These are phyloP conservation scores for Cantharis rufa DNA, from an alignment of 2,888 invertebrate genomes.

Conservation along the genomic window DNA sequence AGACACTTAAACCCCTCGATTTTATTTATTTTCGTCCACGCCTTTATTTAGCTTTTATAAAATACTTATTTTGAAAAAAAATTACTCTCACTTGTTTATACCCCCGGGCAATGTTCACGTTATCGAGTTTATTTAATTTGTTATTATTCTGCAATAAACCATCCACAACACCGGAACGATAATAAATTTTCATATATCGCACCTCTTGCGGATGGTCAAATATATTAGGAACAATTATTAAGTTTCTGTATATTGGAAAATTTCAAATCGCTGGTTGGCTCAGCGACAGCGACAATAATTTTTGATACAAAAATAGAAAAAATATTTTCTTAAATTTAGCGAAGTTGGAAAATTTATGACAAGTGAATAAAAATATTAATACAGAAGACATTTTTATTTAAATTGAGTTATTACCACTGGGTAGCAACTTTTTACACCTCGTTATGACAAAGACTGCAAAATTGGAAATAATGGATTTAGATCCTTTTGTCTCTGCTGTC, in stretches of 20 bases:
- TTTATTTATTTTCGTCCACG: slow-evolving; percentile 43
- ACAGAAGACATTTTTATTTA: neutral
- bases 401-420: neutral
- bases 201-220: neutral
- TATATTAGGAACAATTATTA: neutral
- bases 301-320: neutral
- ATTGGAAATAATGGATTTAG: neutral
- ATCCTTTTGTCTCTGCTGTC: neutral
- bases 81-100: neutral
- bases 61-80: slow-evolving; percentile 20
- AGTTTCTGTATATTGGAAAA: neutral
- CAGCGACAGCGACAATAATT: neutral
- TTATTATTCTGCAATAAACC: neutral
- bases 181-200: neutral
- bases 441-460: neutral
- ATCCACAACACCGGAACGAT: neutral
- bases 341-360: neutral
- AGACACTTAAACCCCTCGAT: slow-evolving; percentile 42
- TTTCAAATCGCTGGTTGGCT: neutral
- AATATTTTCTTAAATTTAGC: neutral
- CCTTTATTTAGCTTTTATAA: slow-evolving; percentile 24
- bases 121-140: slow-evolving; percentile 10
- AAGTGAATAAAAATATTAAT: neutral
- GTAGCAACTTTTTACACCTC: neutral
- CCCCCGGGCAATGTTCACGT: neutral